phyloP scores from a whole-genome alignment of 2,113 vertebrate genomes.

The Syngnathoides biaculeatus region DNA sequence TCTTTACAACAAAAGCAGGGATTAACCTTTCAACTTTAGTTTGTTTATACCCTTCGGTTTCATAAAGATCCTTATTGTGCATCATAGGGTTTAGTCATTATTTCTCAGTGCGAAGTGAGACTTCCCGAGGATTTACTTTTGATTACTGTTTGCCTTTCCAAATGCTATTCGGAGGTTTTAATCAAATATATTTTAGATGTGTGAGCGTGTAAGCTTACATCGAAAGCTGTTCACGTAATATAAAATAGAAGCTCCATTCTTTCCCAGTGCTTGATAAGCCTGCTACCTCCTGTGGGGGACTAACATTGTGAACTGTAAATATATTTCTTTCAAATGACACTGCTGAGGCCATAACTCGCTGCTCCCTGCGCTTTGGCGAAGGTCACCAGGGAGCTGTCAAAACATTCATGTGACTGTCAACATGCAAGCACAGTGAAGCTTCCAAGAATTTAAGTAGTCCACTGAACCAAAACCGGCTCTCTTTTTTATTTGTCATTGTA shows the following conservation, averaged over 20 bases:
- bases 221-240: neutral
- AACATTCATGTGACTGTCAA: constrained; percentile 39
- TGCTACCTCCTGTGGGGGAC: constrained; percentile 8
- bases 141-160: neutral
- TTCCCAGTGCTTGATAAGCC: constrained; percentile 19
- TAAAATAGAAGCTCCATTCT: constrained; percentile 3
- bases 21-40: neutral
- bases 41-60: neutral
- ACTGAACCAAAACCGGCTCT: constrained; percentile 12
- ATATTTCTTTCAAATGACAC: constrained; percentile 40
- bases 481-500: neutral
- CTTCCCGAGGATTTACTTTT: neutral
- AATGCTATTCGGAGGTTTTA: neutral
- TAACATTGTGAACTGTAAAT: constrained; percentile 48
- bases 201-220: neutral
- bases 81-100: neutral
- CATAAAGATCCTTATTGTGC: neutral
- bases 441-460: constrained; percentile 35
- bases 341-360: constrained; percentile 39
- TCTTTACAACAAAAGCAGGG: neutral
- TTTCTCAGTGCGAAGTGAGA: neutral
- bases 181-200: constrained; percentile 3
- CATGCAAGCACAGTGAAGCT: constrained; percentile 24
- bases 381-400: constrained; percentile 55
- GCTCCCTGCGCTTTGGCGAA: constrained; percentile 49